Evolutionary conservation across 2,113 vertebrate genomes (phyloP), one percentile per base, ranked within the genome.

Genomic region (Felis chaus): DNA sequence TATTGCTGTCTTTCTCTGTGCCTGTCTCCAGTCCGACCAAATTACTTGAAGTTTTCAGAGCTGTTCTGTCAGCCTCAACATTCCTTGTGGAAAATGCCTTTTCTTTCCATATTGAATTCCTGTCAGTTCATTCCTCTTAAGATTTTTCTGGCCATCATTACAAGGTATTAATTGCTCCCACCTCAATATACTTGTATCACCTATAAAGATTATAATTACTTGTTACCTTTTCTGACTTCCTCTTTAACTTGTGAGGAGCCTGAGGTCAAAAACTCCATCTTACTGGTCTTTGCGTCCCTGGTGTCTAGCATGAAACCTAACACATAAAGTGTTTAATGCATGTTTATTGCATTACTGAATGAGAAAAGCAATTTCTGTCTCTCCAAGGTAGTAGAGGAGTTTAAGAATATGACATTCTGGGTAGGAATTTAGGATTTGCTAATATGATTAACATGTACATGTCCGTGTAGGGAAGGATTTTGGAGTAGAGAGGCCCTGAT

Each of bases 201-300:
- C 76, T 91, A 33, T 95, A 63, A 84, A 89, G 21, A 11, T 76
- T 68, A 55, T 8, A 81, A 66, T 94, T 87, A 76, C 16, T 36
- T 91, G 31, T 91, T 76, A 95, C n/a, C n/a, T 91, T 86, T 79
- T 94, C 89, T 61, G 13, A 71, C 89, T 76, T 94, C 57, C 57
- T 84, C n/a, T 33, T 55, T 84, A 71, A 84, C 53, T 69, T 69
- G 0, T 9, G 15, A 79, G n/a, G 13, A 84, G 7, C 23, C 53
- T 84, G 29, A 71, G 33, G 16, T 92, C 89, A 95, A 79, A 80
- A 78, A 80, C 71, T 89, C 10, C 4, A 2, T 88, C 76, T 57
- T 82, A 50, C 31, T 87, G 82, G 29, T 69, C 27, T 83, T 78
- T 82, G 9, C 82, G n/a, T 76, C 48, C 33, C 45, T 36, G 66